Base-by-base conservation (phyloP, 2,888 invertebrate genomes). In the Dromius quadrimaculatus region DNA sequence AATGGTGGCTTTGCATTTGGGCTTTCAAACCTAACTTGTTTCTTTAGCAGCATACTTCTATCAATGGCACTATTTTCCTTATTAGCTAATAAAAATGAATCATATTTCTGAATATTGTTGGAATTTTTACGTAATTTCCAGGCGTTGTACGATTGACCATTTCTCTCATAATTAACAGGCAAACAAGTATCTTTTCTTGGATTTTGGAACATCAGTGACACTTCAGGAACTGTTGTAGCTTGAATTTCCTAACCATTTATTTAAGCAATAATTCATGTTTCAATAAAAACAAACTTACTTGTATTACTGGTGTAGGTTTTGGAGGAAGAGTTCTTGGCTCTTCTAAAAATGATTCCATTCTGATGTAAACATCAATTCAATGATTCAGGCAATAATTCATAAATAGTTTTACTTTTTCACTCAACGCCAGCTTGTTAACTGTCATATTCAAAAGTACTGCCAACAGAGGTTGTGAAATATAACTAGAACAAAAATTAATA, bases 261-360 rank as follows among this genome's bases (percentile, higher is more conserved):
- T 66, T 6, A 54, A 66, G 5, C 34, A 1, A 5, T 17, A 61
- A 15, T 61, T 13, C n/a, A 15, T 62, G 4, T 17, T 13, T 11
- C 20, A 34, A 41, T 15, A 23, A 41, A 54, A 50, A 36, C 32
- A 43, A 50, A 72, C 66, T 66, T 76, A 79, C 80, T 72, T 72
- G 75, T 66, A 77, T 76, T 19, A 76, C 69, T 45, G 74, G 71
- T 41, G 77, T 75, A 1, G 79, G 79, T 59, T 74, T 74, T 20
- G 81, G 81, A 8, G 77, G 77, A 15, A 54, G 23, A 41, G 71
- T 75, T 74, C 81, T 77, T 0, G 81, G 81, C 32, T 76, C 76
- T 50, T 81, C 81, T 72, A 78, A 81, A 76, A 81, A 80, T 1
- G 81, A 82, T 76, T 82, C 81, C 82, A 82, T 82, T 72, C 63